phyloP scores from a whole-genome alignment of 2,113 vertebrate genomes.

The Chrysemys picta region DNA sequence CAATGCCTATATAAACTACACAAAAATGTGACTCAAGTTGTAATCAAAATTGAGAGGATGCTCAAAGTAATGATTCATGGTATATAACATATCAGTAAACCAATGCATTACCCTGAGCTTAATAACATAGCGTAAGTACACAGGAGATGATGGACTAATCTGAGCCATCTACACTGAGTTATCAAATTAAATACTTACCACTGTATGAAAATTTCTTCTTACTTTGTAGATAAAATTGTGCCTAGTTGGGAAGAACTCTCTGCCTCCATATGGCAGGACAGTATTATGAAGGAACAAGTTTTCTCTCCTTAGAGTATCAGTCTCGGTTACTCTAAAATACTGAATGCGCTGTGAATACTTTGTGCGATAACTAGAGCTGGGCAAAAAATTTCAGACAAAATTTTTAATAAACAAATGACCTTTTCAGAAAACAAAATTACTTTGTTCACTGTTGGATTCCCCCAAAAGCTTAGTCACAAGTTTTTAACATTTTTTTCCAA shows the following conservation, averaged over 20 bases:
- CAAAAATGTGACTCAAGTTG: not conserved
- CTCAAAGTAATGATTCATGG: not conserved
- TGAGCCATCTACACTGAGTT: not conserved
- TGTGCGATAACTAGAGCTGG: not conserved
- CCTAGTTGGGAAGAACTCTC: not conserved
- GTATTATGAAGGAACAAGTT: not conserved
- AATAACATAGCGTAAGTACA: not conserved
- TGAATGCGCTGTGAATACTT: too few relatives aligned
- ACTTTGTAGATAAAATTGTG: not conserved
- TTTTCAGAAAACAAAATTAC: not conserved
- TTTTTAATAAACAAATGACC: not conserved
- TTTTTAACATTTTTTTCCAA: not conserved
- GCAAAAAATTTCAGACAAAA: not conserved
- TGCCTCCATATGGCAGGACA: not conserved
- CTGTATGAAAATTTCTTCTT: not conserved
- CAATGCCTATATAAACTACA: accelerated
- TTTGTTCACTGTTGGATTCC: not conserved
- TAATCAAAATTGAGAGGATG: not conserved
- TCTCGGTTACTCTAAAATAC: too few relatives aligned
- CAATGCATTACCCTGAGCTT: not conserved
- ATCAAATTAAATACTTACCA: not conserved
- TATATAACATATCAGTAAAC: not conserved
- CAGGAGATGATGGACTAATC: not conserved
- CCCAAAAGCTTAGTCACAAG: not conserved
- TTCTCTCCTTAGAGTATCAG: not conserved